A percentile compares a stretch with the other conserved stretches of the same genome.
Evolutionary conservation across 2,797 vertebrate genomes (phyloP).

Genomic region (Cottoperca gobio): DNA sequence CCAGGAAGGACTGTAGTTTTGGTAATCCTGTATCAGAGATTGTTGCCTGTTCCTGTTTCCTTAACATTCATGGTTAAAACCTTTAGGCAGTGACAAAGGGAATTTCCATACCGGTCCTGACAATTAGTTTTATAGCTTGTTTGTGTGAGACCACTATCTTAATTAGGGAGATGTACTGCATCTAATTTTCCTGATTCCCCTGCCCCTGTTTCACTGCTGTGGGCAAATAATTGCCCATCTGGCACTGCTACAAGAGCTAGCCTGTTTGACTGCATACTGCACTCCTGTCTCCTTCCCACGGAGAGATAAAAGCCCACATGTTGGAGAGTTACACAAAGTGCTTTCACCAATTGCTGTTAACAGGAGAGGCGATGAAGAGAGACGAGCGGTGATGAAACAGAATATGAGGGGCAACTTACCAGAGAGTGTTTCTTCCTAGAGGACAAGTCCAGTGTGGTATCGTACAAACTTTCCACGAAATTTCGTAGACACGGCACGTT

Average conservation of each 20-base stretch:
- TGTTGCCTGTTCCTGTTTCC: not conserved
- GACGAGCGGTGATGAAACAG: constrained; percentile 32
- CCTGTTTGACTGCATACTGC: constrained; percentile 11
- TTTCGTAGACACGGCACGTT: constrained; percentile 98
- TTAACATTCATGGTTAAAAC: not conserved
- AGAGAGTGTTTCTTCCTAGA: constrained; percentile 98
- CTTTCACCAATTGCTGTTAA: constrained; percentile 59
- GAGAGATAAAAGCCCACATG: constrained; percentile 64
- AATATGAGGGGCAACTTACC: constrained; percentile 83
- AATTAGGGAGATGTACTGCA: constrained; percentile 28
- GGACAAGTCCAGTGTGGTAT: constrained; percentile 96
- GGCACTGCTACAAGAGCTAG: constrained; percentile 42
- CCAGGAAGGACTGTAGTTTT: not conserved
- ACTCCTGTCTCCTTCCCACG: constrained; percentile 40
- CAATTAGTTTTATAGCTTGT: constrained; percentile 20
- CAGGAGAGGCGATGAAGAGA: constrained; percentile 62
- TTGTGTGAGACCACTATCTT: constrained; percentile 22
- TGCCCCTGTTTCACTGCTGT: constrained; percentile 35
- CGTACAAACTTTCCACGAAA: constrained; percentile 98
- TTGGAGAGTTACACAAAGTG: constrained; percentile 60
- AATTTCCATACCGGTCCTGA: not conserved
- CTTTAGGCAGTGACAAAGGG: not conserved
- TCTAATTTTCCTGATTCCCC: constrained; percentile 42
- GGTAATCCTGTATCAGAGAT: not conserved
- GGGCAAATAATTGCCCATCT: constrained; percentile 51